Percentiles rank a stretch among this genome's conserved stretches.
Conservation (phyloP, 2,888 invertebrate species). For the Drosophila siamana region DNA sequence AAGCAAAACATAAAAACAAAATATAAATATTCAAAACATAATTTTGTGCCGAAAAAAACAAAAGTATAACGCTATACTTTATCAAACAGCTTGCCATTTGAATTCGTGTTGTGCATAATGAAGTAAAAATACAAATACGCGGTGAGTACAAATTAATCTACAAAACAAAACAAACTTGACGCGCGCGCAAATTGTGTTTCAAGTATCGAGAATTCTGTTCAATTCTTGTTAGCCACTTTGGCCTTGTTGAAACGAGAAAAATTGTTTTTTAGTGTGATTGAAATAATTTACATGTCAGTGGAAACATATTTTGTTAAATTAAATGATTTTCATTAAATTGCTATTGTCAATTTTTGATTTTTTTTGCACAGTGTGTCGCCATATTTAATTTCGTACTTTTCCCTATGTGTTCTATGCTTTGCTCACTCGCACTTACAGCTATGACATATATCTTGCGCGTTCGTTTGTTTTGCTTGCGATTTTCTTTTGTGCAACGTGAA, state of each 20-base stretch:
- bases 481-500: conserved; percentile 77
- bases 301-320: conserved; percentile 12
- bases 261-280: neutral
- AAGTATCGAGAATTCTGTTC: neutral
- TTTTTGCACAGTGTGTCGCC: conserved; percentile 69
- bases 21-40: conserved; percentile 38
- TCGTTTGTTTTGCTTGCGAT: conserved; percentile 77
- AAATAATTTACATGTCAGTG: neutral
- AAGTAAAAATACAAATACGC: conserved; percentile 51
- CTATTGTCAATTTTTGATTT: conserved; percentile 19
- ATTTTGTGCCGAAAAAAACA: conserved; percentile 35
- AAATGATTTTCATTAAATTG: conserved; percentile 37
- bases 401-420: conserved; percentile 37
- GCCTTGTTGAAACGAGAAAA: neutral
- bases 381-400: conserved; percentile 75
- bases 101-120: conserved; percentile 60
- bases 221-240: neutral
- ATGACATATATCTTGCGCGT: conserved; percentile 54
- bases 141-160: conserved; percentile 55
- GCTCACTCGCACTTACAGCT: conserved; percentile 49
- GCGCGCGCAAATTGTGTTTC: conserved; percentile 63
- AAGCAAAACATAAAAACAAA: conserved; percentile 35
- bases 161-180: conserved; percentile 25
- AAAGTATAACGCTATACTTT: conserved; percentile 16
- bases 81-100: conserved; percentile 33